Base-by-base conservation (phyloP, 2,113 vertebrate species). In the Nerophis ophidion region DNA sequence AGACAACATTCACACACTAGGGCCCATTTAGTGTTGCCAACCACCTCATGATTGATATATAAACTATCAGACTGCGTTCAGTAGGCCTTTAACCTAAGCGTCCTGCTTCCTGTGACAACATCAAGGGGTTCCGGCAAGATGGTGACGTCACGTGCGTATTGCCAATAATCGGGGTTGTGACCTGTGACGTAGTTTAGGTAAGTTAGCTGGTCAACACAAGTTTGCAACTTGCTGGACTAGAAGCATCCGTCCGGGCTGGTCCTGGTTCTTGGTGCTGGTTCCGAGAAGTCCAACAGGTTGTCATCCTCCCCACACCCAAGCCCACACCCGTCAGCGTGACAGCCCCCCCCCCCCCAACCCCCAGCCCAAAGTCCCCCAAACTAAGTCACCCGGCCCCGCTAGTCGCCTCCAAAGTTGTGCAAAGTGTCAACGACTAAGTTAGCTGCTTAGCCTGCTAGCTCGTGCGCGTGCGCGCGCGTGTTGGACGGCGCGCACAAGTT, bases 391-490 rank as follows among this genome's bases (percentile, higher is more conserved):
- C 35, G n/a, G 13, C 40, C 12, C 17, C 12, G 38, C 19, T 17
- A 45, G 58, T 46, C 17, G 57, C 13, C 33, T 17, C 7, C 40
- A 56, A 17, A 56, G 35, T 56, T 16, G n/a, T 6, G n/a, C 6
- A 56, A 56, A 56, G 54, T 56, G 80, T 72, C 56, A 51, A 11
- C 61, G 62, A 68, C 69, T 34, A 35, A 35, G 59, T 26, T 61
- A 61, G 80, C 83, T 81, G 75, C 78, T 80, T 84, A 85, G 84
- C 79, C 70, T 81, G 76, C 71, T 79, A 74, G 14, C n/a, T 46
- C 1, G 11, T 44, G 48, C 57, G 52, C 33, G 62, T 60, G 51
- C n/a, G 55, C 45, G 57, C 14, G 66, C 38, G 63, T 35, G 65
- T 48, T 48, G 40, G 57, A 64, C 70, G 75, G 74, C 71, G 73